A percentile compares a stretch with the other conserved stretches of the same genome.
Conservation (phyloP, 1,140 invertebrate species). For the Drosophila carrolli region DNA sequence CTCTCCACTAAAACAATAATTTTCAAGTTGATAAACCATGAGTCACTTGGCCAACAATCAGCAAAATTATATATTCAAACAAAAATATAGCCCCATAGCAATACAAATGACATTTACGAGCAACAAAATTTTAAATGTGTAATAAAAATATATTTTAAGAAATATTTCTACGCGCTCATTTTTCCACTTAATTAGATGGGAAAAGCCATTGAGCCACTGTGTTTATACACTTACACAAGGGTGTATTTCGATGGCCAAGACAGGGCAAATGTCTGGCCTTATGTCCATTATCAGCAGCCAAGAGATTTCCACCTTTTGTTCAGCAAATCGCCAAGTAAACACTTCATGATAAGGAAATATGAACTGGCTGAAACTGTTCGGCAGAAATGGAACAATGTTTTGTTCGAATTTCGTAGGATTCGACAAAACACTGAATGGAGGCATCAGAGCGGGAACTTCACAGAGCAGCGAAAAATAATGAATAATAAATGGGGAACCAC, state of each 20-base stretch:
- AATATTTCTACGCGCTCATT: not conserved
- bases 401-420: slow-evolving; percentile 7
- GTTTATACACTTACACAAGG: not conserved
- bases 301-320: slow-evolving; percentile 34
- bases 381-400: slow-evolving; percentile 17
- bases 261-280: slow-evolving; percentile 2
- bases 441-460: slow-evolving; percentile 25
- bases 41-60: slow-evolving; percentile 14
- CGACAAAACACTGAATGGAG: slow-evolving; percentile 15
- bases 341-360: slow-evolving; percentile 31
- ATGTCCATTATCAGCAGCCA: slow-evolving; percentile 32
- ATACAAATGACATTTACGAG: slow-evolving; percentile 9
- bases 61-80: slow-evolving; percentile 6
- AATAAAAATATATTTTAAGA: not conserved
- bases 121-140: not conserved
- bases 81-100: slow-evolving; percentile 3
- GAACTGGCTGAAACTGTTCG: slow-evolving; percentile 8
- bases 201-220: not conserved
- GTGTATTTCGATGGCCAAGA: slow-evolving; percentile 2
- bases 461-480: slow-evolving; percentile 8
- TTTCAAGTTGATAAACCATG: slow-evolving; percentile 2
- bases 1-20: not conserved
- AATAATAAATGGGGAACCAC: slow-evolving; percentile 43
- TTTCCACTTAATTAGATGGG: not conserved
- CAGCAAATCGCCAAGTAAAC: slow-evolving; percentile 33